Evolutionary conservation across 2,888 invertebrate genomes (phyloP), one percentile per base, ranked within the genome.

Genomic region (Lordiphosa andalusiaca): DNA sequence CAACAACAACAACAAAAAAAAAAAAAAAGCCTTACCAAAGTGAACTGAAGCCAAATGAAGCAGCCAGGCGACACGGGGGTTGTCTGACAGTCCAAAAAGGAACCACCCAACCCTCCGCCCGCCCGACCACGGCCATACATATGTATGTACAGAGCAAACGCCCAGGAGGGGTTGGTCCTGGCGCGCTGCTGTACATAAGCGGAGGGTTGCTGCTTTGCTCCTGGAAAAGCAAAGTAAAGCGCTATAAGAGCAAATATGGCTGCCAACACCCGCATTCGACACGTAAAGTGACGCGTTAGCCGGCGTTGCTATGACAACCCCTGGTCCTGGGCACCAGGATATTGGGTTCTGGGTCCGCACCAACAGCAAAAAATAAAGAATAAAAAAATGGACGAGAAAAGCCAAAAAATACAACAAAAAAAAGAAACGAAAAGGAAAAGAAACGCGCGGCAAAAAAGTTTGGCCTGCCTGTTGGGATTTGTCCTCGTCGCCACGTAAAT

Each of bases 211-310:
- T 36, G 41, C 51, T 36, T 25, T 52, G 51, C 42, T 37, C 33
- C n/a, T 41, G 41, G 44, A 51, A 67, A 84, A 77, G 85, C 69
- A 82, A 81, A 86, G 83, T 74, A 84, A 81, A 85, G 86, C 86
- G 84, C 86, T 84, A 84, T 78, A 87, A 86, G 86, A 88, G 88
- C 88, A 88, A 88, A 88, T 88, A 88, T 88, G 88, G 88, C 89
- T 88, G 88, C 89, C 88, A 87, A 88, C 89, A 88, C 88, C 88
- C 88, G 87, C 84, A 86, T 86, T 86, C 88, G 88, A 88, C 88
- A 88, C 88, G 88, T 88, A 88, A 87, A 88, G 88, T 88, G 88
- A 80, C 89, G 89, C 87, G 85, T 77, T 77, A 83, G 85, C 77
- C 76, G 77, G 85, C 81, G 87, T 87, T 88, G 86, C 88, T 84